Evolutionary conservation across 2,113 vertebrate species (phyloP).

Genomic region (Aphyosemion australe): DNA sequence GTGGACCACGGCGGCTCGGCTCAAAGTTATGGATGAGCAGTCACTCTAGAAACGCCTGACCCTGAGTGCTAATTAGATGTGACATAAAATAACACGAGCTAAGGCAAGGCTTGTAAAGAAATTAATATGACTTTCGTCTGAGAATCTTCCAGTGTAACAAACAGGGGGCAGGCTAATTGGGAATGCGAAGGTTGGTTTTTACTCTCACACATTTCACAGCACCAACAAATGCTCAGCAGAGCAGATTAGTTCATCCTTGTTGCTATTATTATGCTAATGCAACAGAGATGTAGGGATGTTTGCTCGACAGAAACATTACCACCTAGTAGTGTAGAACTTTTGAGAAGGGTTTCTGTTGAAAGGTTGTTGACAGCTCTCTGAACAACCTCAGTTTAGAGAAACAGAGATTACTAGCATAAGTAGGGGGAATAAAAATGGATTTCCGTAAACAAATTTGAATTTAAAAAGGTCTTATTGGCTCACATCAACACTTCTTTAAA

Average conservation of each 20-base stretch:
- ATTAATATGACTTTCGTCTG: constrained; percentile 62
- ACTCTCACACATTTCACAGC: constrained; percentile 22
- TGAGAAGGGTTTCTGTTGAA: neutral
- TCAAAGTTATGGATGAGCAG: constrained; percentile 78
- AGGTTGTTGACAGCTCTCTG: too few relatives aligned
- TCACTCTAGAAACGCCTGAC: constrained; percentile 73
- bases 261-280: constrained; percentile 5
- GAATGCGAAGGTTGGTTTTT: constrained; percentile 38
- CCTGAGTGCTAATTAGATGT: constrained; percentile 77
- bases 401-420: too few relatives aligned
- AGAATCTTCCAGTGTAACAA: constrained; percentile 49
- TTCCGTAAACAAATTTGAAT: too few relatives aligned
- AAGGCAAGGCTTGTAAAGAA: constrained; percentile 58
- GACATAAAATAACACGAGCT: constrained; percentile 76
- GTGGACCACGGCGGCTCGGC: constrained; percentile 66
- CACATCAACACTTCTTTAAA: too few relatives aligned
- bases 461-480: too few relatives aligned
- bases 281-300: neutral
- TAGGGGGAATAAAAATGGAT: too few relatives aligned
- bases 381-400: too few relatives aligned
- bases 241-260: constrained; percentile 4
- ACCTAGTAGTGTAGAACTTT: neutral
- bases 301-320: constrained; percentile 2
- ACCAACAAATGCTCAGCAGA: constrained; percentile 14
- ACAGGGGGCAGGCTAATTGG: constrained; percentile 50